Conservation (phyloP, 1,140 invertebrate genomes). For the Nasonia vitripennis region DNA sequence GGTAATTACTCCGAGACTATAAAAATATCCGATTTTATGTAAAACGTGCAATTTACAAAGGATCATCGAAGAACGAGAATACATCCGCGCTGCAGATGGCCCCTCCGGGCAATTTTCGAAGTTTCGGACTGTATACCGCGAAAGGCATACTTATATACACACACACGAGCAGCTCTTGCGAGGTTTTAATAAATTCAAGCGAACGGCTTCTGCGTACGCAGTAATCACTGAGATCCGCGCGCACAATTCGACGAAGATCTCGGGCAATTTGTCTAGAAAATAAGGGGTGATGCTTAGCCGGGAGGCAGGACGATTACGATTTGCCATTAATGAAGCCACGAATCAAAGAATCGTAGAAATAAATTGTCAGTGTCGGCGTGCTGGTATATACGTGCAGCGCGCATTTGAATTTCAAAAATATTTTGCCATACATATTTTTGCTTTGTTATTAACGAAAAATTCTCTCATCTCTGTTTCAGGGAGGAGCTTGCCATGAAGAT, state of each 20-base stretch:
- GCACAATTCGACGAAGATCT: constrained; percentile 52
- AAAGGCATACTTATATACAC: not conserved
- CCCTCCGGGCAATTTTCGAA: constrained; percentile 12
- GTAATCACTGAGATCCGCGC: constrained; percentile 71
- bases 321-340: constrained; percentile 6
- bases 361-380: not conserved
- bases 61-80: too few relatives aligned
- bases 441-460: too few relatives aligned
- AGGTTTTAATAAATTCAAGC: constrained; percentile 46
- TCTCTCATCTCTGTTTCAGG: constrained; percentile 78
- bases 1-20: not conserved
- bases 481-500: constrained; percentile 99
- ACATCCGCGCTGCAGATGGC: too few relatives aligned
- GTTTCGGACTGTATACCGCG: constrained; percentile 27
- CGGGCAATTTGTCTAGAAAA: constrained; percentile 44
- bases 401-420: not conserved
- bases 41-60: constrained; percentile 13
- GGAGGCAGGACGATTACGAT: constrained; percentile 19
- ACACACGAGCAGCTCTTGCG: too few relatives aligned
- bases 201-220: constrained; percentile 64
- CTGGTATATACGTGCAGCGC: not conserved
- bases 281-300: not conserved
- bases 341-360: constrained; percentile 26
- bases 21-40: not conserved
- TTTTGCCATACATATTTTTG: not conserved